Percentiles rank a stretch among this genome's conserved stretches.
Evolutionary conservation across 2,113 vertebrate species (phyloP).

Genomic region (Ceyx margarethae): DNA sequence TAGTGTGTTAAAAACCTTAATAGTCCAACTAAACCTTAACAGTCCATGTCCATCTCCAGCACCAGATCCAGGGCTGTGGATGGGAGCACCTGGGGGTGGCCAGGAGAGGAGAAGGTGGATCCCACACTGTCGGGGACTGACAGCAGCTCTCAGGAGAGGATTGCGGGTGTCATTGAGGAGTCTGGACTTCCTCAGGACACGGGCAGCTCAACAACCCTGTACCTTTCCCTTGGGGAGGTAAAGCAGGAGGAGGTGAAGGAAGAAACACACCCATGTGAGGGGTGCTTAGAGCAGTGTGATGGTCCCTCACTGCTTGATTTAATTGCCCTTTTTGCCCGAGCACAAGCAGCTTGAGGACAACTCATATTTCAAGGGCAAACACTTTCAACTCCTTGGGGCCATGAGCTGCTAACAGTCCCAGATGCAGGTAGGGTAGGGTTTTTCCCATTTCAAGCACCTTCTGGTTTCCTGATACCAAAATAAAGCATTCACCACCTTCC

Average conservation of each 20-base stretch:
- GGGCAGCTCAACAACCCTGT: not conserved
- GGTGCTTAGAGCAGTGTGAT: accelerated
- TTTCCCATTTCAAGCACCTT: not conserved
- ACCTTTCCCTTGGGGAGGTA: not conserved
- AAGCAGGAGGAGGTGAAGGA: not conserved
- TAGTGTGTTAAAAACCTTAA: not conserved
- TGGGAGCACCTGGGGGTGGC: not conserved
- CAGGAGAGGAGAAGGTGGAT: not conserved
- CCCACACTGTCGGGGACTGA: accelerated
- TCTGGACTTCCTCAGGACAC: not conserved
- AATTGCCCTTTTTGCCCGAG: not conserved
- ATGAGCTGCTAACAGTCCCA: not conserved
- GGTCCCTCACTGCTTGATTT: not conserved
- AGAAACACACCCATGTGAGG: accelerated
- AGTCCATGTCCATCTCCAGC: not conserved
- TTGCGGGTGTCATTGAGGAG: not conserved
- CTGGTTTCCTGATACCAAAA: not conserved
- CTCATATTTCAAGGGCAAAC: not conserved
- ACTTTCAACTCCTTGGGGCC: not conserved
- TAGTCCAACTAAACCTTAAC: not conserved
- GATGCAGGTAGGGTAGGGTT: not conserved
- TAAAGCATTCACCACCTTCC: not conserved
- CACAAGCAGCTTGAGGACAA: not conserved
- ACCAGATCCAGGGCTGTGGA: accelerated
- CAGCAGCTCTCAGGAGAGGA: not conserved